phyloP scores from a whole-genome alignment of 2,113 vertebrate species.

The Enhydra lutris region DNA sequence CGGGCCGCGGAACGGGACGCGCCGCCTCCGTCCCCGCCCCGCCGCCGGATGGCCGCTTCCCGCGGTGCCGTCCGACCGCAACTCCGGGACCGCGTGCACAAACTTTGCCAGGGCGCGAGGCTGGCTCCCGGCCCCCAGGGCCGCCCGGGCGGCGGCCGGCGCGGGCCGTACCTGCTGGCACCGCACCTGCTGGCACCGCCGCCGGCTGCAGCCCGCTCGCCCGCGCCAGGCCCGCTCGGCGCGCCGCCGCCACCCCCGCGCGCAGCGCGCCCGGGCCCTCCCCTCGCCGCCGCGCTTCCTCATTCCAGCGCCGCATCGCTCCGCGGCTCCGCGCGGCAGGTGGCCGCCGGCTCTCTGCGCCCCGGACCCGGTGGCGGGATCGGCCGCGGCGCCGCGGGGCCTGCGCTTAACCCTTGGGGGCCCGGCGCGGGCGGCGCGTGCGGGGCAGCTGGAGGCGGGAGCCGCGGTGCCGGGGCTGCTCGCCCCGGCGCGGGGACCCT shows the following conservation, averaged over 20 bases:
- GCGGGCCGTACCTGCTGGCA: conserved; percentile 89
- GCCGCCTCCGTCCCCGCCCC: not conserved
- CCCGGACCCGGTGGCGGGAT: not conserved
- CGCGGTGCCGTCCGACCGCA: not conserved
- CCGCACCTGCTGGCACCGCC: conserved; percentile 92
- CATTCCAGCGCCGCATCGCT: conserved; percentile 92
- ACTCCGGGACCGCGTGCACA: conserved; percentile 1
- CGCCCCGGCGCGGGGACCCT: not conserved
- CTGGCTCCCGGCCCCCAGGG: not conserved
- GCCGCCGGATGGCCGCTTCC: not conserved
- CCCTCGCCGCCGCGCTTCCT: conserved; percentile 93
- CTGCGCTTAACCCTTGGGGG: conserved; percentile 12
- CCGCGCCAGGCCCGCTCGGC: conserved; percentile 84
- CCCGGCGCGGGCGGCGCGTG: not conserved
- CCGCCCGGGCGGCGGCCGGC: not conserved
- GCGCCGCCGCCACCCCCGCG: conserved; percentile 86
- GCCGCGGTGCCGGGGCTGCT: not conserved
- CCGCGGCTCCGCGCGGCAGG: not conserved
- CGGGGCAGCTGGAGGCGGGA: not conserved
- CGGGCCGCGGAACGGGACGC: not conserved
- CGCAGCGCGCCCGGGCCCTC: conserved; percentile 87
- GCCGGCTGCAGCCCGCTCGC: conserved; percentile 89
- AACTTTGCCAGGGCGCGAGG: conserved; percentile 26
- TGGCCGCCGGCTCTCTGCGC: not conserved
- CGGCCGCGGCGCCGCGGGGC: not conserved